phyloP scores from a whole-genome alignment of 2,113 vertebrate species.

The Glaucidium brasilianum region DNA sequence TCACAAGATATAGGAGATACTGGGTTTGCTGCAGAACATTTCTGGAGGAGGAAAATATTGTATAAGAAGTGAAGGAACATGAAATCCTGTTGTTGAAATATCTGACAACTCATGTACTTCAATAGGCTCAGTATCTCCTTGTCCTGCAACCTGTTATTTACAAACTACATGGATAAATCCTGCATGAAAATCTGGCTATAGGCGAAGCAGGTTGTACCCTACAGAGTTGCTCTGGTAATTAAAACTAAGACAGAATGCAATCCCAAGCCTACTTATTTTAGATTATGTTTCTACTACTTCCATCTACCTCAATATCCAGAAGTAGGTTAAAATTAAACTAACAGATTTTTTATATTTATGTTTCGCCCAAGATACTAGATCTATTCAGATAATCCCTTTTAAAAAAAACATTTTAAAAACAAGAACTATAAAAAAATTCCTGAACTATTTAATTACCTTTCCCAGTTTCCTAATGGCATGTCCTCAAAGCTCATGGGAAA shows the following conservation, averaged over 20 bases:
- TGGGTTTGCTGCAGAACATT: background rate
- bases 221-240: background rate
- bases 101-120: background rate
- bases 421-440: background rate
- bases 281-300: background rate
- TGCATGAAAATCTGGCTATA: background rate
- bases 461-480: background rate
- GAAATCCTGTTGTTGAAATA: background rate
- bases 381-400: background rate
- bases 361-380: background rate
- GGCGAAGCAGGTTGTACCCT: background rate
- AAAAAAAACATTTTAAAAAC: accelerated
- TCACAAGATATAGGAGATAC: background rate
- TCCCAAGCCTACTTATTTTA: background rate
- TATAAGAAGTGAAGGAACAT: background rate
- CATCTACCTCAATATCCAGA: background rate
- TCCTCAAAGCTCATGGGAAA: background rate
- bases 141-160: background rate
- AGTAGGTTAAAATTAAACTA: background rate
- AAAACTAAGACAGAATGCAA: background rate
- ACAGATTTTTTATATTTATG: background rate
- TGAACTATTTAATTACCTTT: background rate
- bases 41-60: background rate
- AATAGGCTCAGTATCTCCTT: background rate
- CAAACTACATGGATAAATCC: background rate